These are phyloP conservation scores for Elephantulus edwardii DNA, from an alignment of 2,113 vertebrate species.

Conservation along the genomic window DNA sequence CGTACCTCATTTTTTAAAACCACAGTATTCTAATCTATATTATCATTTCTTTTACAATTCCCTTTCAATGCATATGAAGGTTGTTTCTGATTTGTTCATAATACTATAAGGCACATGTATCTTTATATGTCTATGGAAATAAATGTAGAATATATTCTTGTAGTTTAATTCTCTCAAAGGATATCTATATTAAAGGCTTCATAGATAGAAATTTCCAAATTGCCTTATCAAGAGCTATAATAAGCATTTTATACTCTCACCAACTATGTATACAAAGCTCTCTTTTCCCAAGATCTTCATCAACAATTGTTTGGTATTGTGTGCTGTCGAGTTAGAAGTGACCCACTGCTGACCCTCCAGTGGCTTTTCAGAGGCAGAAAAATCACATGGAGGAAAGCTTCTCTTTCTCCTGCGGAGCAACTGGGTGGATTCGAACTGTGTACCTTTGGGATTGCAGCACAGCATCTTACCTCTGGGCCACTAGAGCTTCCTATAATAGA, in stretches of 20 bases:
- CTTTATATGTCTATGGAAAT: conserved; percentile 30
- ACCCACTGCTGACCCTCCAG: too few relatives aligned
- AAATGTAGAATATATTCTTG: not conserved
- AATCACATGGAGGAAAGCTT: too few relatives aligned
- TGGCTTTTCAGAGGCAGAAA: too few relatives aligned
- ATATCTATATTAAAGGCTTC: conserved; percentile 32
- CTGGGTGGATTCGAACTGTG: too few relatives aligned
- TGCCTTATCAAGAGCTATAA: not conserved
- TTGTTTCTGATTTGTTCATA: not conserved
- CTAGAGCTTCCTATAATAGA: too few relatives aligned
- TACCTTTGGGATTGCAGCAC: too few relatives aligned
- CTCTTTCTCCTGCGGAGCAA: too few relatives aligned
- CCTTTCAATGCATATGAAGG: not conserved
- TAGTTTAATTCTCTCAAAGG: conserved; percentile 29
- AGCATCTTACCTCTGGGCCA: too few relatives aligned
- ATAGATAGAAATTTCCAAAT: not conserved
- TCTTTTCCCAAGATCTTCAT: not conserved
- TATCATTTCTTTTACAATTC: conserved; percentile 43
- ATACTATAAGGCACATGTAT: conserved; percentile 16
- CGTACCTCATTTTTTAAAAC: conserved; percentile 48
- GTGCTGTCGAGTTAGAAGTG: too few relatives aligned
- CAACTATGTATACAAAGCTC: not conserved
- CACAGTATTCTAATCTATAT: not conserved
- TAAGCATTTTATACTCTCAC: not conserved
- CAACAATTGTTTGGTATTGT: too few relatives aligned